These are phyloP conservation scores for Cossypha niveicapilla DNA, from an alignment of 2,797 vertebrate species.

Conservation along the genomic window DNA sequence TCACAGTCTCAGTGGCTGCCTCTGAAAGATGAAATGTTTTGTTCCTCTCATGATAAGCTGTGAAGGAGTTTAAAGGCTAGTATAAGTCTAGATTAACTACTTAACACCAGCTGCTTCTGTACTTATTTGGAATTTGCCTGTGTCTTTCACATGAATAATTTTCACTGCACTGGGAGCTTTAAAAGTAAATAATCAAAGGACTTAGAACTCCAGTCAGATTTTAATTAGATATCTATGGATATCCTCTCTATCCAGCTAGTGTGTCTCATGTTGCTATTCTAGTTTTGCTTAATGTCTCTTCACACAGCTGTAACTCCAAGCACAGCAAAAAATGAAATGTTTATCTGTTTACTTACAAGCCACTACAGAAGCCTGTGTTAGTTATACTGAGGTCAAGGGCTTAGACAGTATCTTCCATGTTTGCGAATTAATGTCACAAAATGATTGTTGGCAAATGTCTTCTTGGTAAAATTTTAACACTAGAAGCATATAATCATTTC, in stretches of 20 bases:
- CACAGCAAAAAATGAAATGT: neutral
- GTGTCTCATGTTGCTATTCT: neutral
- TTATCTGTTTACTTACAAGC: neutral
- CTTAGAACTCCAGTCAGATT: neutral
- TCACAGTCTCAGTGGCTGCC: conserved; percentile 23
- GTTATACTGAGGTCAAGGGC: neutral
- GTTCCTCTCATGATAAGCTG: neutral
- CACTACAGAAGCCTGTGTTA: neutral
- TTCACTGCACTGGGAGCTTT: neutral
- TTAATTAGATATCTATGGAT: neutral
- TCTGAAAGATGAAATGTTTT: conserved; percentile 45
- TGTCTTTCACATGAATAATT: neutral
- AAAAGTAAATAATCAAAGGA: neutral
- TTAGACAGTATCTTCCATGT: neutral
- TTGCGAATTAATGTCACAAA: neutral
- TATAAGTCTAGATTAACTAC: neutral
- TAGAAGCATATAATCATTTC: neutral
- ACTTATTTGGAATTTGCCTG: neutral
- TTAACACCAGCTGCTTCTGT: neutral
- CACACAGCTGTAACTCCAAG: neutral
- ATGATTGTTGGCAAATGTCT: neutral
- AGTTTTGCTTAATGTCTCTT: neutral
- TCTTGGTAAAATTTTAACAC: neutral
- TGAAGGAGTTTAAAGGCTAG: conserved; percentile 5
- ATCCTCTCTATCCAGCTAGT: neutral